A percentile compares a stretch with the other conserved stretches of the same genome.
Conservation (phyloP, 2,888 invertebrate species). For the Parnassius mnemosyne region DNA sequence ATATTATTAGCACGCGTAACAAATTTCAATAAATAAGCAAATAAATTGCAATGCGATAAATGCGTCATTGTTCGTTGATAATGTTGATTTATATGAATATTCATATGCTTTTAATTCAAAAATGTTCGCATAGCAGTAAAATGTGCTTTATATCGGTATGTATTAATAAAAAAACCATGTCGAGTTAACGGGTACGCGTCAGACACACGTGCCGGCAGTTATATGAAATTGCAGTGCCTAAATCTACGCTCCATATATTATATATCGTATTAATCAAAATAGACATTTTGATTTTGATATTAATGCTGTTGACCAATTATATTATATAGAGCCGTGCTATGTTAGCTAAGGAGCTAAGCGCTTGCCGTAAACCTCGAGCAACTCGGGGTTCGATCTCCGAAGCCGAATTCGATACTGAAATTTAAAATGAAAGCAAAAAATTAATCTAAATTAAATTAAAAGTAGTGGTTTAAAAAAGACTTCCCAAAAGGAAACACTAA, state of each 20-base stretch:
- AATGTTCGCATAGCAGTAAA: slow-evolving; percentile 41
- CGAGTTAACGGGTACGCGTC: slow-evolving; percentile 22
- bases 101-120: slow-evolving; percentile 65
- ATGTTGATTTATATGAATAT: slow-evolving; percentile 80
- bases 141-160: slow-evolving; percentile 31
- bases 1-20: slow-evolving; percentile 63
- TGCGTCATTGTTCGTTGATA: slow-evolving; percentile 61
- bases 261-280: too few species aligned
- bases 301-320: too few species aligned
- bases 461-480: too few species aligned
- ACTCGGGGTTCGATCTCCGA: too few species aligned
- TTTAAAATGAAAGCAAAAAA: too few species aligned
- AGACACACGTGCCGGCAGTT: slow-evolving; percentile 4
- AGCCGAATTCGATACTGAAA: too few species aligned
- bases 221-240: neutral
- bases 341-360: too few species aligned
- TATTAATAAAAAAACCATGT: slow-evolving; percentile 38
- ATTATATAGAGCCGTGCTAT: too few species aligned
- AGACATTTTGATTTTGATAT: too few species aligned
- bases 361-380: too few species aligned
- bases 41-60: slow-evolving; percentile 76
- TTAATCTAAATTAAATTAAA: too few species aligned
- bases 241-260: neutral
- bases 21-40: slow-evolving; percentile 78
- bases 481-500: too few species aligned